A percentile compares a stretch with the other conserved stretches of the same genome.
These are phyloP conservation scores for Steatocranus sp. DNA, from an alignment of 2,797 vertebrate species.

Conservation along the genomic window DNA sequence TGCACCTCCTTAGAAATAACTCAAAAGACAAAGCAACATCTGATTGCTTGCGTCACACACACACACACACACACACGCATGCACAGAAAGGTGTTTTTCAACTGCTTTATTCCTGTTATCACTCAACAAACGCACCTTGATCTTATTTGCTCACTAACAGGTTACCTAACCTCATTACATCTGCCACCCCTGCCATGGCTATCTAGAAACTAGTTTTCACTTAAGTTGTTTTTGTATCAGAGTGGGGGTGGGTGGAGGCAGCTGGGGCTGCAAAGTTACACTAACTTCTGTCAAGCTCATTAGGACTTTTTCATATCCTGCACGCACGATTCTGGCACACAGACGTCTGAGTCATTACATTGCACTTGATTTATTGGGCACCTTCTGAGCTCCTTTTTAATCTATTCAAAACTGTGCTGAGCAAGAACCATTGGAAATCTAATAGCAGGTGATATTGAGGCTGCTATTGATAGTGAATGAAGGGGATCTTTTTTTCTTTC, in stretches of 20 bases:
- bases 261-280: constrained; percentile 9
- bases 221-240: background rate
- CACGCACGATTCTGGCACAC: constrained; percentile 1
- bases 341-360: constrained; percentile 44
- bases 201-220: background rate
- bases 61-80: background rate
- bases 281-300: constrained; percentile 16
- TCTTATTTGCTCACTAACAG: background rate
- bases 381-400: constrained; percentile 47
- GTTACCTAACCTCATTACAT: constrained; percentile 20
- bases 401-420: constrained; percentile 56
- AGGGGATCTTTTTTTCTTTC: constrained; percentile 15
- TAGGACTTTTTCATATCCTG: constrained; percentile 46
- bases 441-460: constrained; percentile 46
- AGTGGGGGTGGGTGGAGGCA: background rate
- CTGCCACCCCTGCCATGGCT: background rate
- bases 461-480: constrained; percentile 34
- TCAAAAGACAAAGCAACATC: background rate
- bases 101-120: background rate
- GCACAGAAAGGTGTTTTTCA: background rate
- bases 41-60: background rate
- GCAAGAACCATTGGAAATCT: constrained; percentile 37
- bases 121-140: background rate
- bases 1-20: background rate
- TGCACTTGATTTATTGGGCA: constrained; percentile 54